Evolutionary conservation across 2,113 vertebrate species (phyloP), one percentile per base, ranked within the genome.

Genomic region (Percina caprodes): DNA sequence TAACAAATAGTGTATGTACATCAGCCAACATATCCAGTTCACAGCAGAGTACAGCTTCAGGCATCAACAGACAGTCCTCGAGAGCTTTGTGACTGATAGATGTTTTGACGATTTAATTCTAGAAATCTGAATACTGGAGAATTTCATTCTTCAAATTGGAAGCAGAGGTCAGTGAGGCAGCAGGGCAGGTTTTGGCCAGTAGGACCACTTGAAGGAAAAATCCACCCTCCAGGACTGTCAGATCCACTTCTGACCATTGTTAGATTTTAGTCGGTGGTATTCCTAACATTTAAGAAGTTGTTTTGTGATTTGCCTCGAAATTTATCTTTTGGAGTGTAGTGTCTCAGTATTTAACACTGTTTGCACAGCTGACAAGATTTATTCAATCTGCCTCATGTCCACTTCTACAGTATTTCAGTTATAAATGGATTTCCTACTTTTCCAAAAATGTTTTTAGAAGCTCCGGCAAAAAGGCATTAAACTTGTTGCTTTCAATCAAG

Each of bases 1-100:
- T 74, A 67, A 79, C 26, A 56, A 42, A 55, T 65, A 52, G 60
- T 39, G 19, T 74, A n/a, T n/a, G n/a, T n/a, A n/a, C n/a, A 24
- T 74, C 51, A 60, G 72, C 49, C 54, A n/a, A 61, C n/a, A 30
- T 52, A 54, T 48, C 14, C 23, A 48, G 62, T 61, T 65, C 16
- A 51, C 65, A 69, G 35, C 39, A 65, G n/a, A 80, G 73, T 35
- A 52, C 49, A 62, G 68, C 45, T 45, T 33, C 23, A 30, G 51
- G 12, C 21, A 48, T 39, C 10, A 16, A 6, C 65, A 48, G 23
- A 52, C n/a, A 62, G 26, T 35, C 74, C 26, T 74, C 49, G 30
- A 48, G 26, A 52, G 65, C 55, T 63, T 33, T 21, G 48, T 15
- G 33, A 65, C 51, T 52, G n/a, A 39, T n/a, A 30, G 19, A 49